These are phyloP conservation scores for Scarus forsteni DNA, from an alignment of 2,797 vertebrate species.

Conservation along the genomic window DNA sequence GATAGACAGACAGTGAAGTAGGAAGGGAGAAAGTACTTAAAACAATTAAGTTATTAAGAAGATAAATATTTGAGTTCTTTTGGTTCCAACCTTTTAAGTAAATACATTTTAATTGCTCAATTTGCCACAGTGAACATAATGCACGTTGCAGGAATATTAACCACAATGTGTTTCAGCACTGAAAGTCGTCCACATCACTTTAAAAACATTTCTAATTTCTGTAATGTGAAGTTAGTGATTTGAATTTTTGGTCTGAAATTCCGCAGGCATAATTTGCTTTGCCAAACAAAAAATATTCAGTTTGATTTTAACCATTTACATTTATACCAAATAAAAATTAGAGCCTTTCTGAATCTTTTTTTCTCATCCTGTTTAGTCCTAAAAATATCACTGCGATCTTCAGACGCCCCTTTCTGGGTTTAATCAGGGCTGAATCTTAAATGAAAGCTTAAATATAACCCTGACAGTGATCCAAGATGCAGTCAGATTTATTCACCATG, in stretches of 20 bases:
- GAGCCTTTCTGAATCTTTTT: too few species aligned
- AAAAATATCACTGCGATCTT: not conserved
- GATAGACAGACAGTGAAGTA: not conserved
- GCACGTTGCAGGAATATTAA: too few species aligned
- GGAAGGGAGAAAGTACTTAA: not conserved
- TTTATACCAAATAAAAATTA: too few species aligned
- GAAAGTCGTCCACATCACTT: too few species aligned
- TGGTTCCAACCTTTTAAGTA: not conserved
- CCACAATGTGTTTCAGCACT: too few species aligned
- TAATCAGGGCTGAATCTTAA: not conserved
- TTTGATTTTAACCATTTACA: too few species aligned
- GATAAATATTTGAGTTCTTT: not conserved
- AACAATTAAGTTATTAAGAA: not conserved
- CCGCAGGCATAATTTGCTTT: too few species aligned
- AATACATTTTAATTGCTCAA: not conserved
- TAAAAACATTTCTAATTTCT: too few species aligned
- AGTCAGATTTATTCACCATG: constrained; percentile 46
- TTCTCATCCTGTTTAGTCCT: not conserved
- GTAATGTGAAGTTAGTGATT: too few species aligned
- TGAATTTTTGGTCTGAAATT: too few species aligned
- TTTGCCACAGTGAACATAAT: too few species aligned
- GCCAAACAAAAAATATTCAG: too few species aligned
- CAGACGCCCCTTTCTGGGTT: not conserved
- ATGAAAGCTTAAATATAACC: constrained; percentile 20
- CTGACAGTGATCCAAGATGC: constrained; percentile 47